Evolutionary conservation across 2,888 invertebrate genomes (phyloP).

Genomic region (Drosophila ustulata): DNA sequence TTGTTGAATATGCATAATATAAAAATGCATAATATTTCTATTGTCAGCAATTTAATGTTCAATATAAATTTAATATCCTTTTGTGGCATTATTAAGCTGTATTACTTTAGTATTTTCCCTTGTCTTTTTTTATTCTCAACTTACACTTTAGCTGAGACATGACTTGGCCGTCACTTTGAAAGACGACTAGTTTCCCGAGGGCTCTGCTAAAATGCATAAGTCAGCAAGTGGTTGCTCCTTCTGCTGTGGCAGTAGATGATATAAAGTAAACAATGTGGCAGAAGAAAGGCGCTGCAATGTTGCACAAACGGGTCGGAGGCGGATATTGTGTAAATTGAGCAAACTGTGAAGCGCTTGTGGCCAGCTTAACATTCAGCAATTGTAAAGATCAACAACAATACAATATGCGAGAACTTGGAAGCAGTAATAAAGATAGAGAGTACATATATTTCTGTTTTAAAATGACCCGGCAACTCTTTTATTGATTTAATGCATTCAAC

Average conservation of each 20-base stretch:
- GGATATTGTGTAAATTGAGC: slow-evolving; percentile 19
- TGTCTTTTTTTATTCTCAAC: background rate
- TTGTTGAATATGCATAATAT: no score
- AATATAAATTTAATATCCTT: background rate
- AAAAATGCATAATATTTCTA: no score
- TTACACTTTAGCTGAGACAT: background rate
- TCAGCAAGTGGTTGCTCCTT: slow-evolving; percentile 11
- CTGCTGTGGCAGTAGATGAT: slow-evolving; percentile 1
- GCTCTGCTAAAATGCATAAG: slow-evolving; percentile 16
- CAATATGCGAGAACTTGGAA: background rate
- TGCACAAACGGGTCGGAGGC: background rate
- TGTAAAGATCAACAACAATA: slow-evolving; percentile 24
- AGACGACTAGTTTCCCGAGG: slow-evolving; percentile 1
- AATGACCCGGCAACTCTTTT: no score
- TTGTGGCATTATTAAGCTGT: background rate
- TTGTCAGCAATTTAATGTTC: background rate
- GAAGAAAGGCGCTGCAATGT: background rate
- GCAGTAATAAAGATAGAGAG: background rate
- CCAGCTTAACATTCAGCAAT: slow-evolving; percentile 4
- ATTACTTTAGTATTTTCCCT: background rate
- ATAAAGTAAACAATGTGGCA: slow-evolving; percentile 35
- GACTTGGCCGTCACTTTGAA: background rate
- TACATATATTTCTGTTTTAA: background rate
- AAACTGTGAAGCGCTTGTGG: slow-evolving; percentile 32
- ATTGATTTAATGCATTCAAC: background rate